Conservation (phyloP, 2,888 invertebrate species). For the Tridacna crocea region DNA sequence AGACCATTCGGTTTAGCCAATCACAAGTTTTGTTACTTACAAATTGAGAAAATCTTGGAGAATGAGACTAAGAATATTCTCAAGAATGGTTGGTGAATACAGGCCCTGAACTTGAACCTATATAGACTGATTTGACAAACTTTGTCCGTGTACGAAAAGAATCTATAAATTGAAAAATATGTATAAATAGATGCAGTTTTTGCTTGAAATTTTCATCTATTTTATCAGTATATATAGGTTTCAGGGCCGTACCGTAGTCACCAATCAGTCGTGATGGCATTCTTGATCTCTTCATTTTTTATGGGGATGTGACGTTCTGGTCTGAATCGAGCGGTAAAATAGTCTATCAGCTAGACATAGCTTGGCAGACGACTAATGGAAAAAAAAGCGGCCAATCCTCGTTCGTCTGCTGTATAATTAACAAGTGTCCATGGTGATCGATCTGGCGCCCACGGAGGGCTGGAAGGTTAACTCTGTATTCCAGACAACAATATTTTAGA, state of each 20-base stretch:
- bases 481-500: not conserved
- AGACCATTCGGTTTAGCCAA: too few species aligned
- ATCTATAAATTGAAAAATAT: too few species aligned
- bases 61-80: too few species aligned
- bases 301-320: not conserved
- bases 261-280: not conserved
- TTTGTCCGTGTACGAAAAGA: too few species aligned
- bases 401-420: slow-evolving; percentile 15
- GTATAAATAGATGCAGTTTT: too few species aligned
- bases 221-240: not conserved
- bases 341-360: slow-evolving; percentile 2
- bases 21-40: too few species aligned
- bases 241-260: not conserved
- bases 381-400: slow-evolving; percentile 16
- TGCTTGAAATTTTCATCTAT: not conserved
- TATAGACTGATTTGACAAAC: too few species aligned
- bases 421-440: slow-evolving; percentile 20
- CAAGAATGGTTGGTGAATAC: too few species aligned
- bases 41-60: too few species aligned
- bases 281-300: not conserved
- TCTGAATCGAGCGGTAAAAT: not conserved
- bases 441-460: slow-evolving; percentile 10
- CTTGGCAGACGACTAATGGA: slow-evolving; percentile 15
- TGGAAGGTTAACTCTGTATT: not conserved
- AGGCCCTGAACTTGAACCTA: too few species aligned